Base-by-base conservation (phyloP, 2,888 invertebrate genomes). In the Caenorhabditis parvicauda region DNA sequence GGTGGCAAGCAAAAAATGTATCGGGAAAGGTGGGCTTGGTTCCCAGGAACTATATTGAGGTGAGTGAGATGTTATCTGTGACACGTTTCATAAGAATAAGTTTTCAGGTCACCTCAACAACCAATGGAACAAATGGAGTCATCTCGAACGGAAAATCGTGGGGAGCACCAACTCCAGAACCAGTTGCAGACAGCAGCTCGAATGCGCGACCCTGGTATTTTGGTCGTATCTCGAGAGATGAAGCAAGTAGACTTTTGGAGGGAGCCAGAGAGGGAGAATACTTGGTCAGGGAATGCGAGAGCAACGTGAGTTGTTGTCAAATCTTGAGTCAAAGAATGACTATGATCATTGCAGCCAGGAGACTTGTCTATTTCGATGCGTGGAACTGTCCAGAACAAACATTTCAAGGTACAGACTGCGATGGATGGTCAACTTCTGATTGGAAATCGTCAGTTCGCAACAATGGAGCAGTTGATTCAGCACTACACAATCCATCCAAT, bases 401-500 rank as follows among this genome's bases (percentile, higher is more conserved):
- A 98, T 85, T 99, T 98, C 86, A 73, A 73, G 46, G 72, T 73
- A 22, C 64, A 66, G 52, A 59, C 58, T 25, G n/a, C n/a, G n/a
- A 48, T 60, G 5, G 64, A 59, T 14, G 93, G 92, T 84, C 91
- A 92, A 85, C 72, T 76, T 48, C 69, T 67, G 48, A 99, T 99
- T 85, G 98, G 98, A 41, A 94, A 94, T 86, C 90, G 96, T 82
- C 91, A 91, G 85, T 99, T 99, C 86, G 89, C 90, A 80, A 89
- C 91, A 56, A 86, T 99, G 81, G 94, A 96, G 82, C 92, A 92
- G 83, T 87, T 98, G 75, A 94, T 99, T 77, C 90, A 91, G 82
- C 96, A 98, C 86, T 98, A 98, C 87, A 94, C 93, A 86, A 89
- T 91, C 93, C 96, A 78, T 96, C 98, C 58, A 76, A 98, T 98